A percentile compares a stretch with the other conserved stretches of the same genome.
Evolutionary conservation across 2,113 vertebrate species (phyloP).

Genomic region (Corythoichthys intestinalis): DNA sequence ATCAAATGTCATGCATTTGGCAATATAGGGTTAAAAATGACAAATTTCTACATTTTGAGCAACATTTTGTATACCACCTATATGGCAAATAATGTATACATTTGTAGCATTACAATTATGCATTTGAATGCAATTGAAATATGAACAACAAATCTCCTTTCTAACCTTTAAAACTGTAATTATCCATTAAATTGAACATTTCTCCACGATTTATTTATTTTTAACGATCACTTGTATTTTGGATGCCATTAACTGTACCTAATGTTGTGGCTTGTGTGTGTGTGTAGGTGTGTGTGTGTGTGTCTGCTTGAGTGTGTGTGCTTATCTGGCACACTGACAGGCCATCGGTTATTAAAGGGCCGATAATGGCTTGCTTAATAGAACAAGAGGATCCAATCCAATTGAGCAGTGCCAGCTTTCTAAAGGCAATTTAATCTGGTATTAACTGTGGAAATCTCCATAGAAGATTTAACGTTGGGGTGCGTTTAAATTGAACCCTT

Average conservation of each 20-base stretch:
- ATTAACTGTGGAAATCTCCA: slow-evolving; percentile 1
- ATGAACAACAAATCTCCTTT: background rate
- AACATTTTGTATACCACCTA: no score
- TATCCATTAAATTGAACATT: no score
- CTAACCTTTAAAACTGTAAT: no score
- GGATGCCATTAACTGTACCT: background rate
- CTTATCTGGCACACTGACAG: slow-evolving; percentile 62
- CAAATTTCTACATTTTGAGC: no score
- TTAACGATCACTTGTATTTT: background rate
- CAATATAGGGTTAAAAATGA: no score
- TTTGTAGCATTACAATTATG: no score
- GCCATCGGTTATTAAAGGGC: slow-evolving; percentile 62
- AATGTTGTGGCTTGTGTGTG: background rate
- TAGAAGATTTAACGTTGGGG: background rate
- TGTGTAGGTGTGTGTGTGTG: slow-evolving; percentile 18
- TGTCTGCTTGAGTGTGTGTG: slow-evolving; percentile 31
- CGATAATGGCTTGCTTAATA: slow-evolving; percentile 70
- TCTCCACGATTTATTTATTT: no score
- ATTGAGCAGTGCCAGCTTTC: slow-evolving; percentile 7
- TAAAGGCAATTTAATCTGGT: slow-evolving; percentile 15
- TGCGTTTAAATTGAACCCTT: background rate
- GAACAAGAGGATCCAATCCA: slow-evolving; percentile 20
- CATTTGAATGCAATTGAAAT: background rate
- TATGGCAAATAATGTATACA: no score
- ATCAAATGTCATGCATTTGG: no score